Base-by-base conservation (phyloP, 2,888 invertebrate genomes). In the Stenolophus ochropezus region DNA sequence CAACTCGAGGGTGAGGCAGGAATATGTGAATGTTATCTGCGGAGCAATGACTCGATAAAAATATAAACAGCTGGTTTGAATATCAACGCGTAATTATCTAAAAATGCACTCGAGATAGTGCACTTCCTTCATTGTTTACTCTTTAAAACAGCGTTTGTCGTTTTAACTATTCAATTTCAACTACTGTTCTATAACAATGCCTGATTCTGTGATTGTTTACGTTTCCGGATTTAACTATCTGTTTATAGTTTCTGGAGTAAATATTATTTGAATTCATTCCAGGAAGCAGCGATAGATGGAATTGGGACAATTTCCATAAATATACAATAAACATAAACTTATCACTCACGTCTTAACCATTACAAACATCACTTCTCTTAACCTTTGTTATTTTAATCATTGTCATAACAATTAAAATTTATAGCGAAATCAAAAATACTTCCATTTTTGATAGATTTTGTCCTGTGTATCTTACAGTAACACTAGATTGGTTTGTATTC, bases 11-110 rank as follows among this genome's bases (percentile, higher is more conserved):
- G 25, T 23, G 20, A 56, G 21, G 18, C 21, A 8, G 8, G 20
- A 20, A 61, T 23, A 23, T 23, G 21, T 61, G 25, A 61, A 61
- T 25, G 61, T 61, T 61, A 61, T 61, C 61, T 23, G 21, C 8
- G n/a, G 61, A 61, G 61, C 61, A 61, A 61, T 61, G 61, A 61
- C 61, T 61, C 21, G 61, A 61, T 61, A 61, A 61, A 61, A 61
- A 61, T 61, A 61, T 61, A 23, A 61, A 61, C 61, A 61, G 61
- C 61, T 61, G 61, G 61, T 61, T 61, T 25, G 23, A 23, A 23
- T 61, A 61, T 61, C 61, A 61, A 23, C 51, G 51, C 16, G 51
- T 14, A 51, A 16, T 51, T 16, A 51, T 51, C 14, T 16, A 51
- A 16, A 51, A 16, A 51, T 51, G 33, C 14, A 51, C 14, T 51